Evolutionary conservation across 2,888 invertebrate species (phyloP), one percentile per base, ranked within the genome.

Genomic region (Eupithecia centaureata): DNA sequence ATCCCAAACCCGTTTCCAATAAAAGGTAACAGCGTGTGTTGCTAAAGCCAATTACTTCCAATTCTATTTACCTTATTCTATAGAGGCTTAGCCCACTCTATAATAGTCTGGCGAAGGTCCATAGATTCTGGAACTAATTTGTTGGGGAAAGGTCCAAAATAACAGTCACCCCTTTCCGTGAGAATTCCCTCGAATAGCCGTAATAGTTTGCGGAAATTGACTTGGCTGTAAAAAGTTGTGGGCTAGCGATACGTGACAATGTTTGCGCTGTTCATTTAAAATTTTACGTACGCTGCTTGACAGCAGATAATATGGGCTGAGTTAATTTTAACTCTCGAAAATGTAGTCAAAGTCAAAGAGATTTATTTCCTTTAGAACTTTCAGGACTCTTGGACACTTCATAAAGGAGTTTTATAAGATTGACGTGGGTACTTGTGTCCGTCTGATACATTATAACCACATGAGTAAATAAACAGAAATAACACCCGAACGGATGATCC

Each of bases 21-120:
- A 87, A 88, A 88, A 84, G 72, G 78, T 84, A 82, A 88, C 81
- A 75, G 67, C 73, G 78, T 80, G 79, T 76, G 68, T 77, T 77
- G 82, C 83, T 83, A 88, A 88, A 84, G 78, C 74, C 81, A 83
- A 86, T 86, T 86, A 85, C 75, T 79, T 85, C 80, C 79, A 76
- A 79, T 83, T 83, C 77, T 83, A 78, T 84, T 83, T 83, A 82
- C 77, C 77, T 80, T 79, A 77, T 74, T 73, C 78, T 72, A 80
- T 80, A 72, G 75, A 75, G 73, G 66, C 75, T 78, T 65, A 69
- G 47, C 67, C 47, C 65, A 52, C 73, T 74, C 72, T 76, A 71
- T 71, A 77, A 79, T 77, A 75, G 73, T 58, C 61, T 32, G 27
- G 30, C 30, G 74, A 73, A 73, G 67, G 74, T 63, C 64, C 57